A percentile compares a stretch with the other conserved stretches of the same genome.
Conservation (phyloP, 2,113 vertebrate species). For the Psittacara wagleri region DNA sequence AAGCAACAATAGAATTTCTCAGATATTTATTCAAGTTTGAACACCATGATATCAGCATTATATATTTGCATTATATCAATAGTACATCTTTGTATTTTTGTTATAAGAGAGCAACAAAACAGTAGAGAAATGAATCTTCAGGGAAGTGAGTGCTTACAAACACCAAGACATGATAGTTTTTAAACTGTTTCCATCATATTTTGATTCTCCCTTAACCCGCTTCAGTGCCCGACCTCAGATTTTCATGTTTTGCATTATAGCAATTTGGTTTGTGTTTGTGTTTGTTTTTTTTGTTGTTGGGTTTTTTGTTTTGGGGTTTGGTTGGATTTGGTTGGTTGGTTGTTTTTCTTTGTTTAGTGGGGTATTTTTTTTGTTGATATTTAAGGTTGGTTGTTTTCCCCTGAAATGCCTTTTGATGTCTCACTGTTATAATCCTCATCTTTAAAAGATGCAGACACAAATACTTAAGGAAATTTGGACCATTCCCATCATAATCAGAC, state of each 20-base stretch:
- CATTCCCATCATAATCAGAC: not conserved
- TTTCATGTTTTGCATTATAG: not conserved
- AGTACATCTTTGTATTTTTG: not conserved
- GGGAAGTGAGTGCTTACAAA: not conserved
- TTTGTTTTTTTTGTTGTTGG: not conserved
- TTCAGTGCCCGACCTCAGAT: not conserved
- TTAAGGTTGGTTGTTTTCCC: not conserved
- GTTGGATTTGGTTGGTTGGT: not conserved
- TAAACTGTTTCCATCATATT: not conserved
- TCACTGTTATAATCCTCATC: not conserved
- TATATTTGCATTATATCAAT: not conserved
- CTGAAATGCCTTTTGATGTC: not conserved
- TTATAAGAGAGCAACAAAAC: not conserved
- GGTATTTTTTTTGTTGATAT: not conserved
- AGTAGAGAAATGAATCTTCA: not conserved
- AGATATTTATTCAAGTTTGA: not conserved
- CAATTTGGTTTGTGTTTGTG: not conserved
- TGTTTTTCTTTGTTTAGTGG: not conserved
- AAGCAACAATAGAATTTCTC: not conserved
- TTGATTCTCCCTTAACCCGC: not conserved
- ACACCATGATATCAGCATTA: too few species aligned
- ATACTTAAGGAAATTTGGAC: not conserved
- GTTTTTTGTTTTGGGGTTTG: not conserved
- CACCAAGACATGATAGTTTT: accelerated
- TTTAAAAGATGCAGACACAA: not conserved